Conservation (phyloP, 2,888 invertebrate species). For the Trilocha varians region DNA sequence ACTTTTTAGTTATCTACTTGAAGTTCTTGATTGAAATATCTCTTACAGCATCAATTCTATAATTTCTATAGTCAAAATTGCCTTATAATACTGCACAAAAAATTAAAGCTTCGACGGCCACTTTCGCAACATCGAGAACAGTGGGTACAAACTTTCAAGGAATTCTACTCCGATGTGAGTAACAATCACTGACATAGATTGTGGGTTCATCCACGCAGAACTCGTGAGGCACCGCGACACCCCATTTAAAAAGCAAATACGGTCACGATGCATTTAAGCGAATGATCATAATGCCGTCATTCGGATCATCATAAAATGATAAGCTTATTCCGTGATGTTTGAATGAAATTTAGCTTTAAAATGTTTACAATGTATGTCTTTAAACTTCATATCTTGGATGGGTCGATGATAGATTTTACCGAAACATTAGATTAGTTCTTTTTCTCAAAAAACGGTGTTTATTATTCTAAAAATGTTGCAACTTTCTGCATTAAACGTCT, state of each 20-base stretch:
- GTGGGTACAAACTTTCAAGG: slow-evolving; percentile 18
- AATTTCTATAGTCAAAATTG: neutral
- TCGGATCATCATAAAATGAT: neutral
- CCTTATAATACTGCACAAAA: neutral
- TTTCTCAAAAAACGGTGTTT: no score
- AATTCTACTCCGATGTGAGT: slow-evolving; percentile 15
- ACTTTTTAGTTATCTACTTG: no score
- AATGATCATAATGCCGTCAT: slow-evolving; percentile 13
- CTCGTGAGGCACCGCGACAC: slow-evolving; percentile 54
- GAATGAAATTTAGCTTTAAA: neutral
- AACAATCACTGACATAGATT: slow-evolving; percentile 54
- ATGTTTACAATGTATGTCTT: no score
- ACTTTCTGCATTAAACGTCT: no score
- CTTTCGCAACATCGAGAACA: slow-evolving; percentile 1
- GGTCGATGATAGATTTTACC: no score
- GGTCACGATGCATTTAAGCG: slow-evolving; percentile 54
- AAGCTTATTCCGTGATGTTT: neutral
- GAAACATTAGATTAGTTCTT: no score
- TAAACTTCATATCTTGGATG: no score
- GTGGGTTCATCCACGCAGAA: slow-evolving; percentile 49
- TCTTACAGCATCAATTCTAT: neutral
- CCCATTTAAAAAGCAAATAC: slow-evolving; percentile 62
- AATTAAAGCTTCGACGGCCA: neutral
- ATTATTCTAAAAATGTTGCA: no score
- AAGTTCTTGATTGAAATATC: no score